phyloP scores from a whole-genome alignment of 2,888 invertebrate species.

The Anoncus sp. region DNA sequence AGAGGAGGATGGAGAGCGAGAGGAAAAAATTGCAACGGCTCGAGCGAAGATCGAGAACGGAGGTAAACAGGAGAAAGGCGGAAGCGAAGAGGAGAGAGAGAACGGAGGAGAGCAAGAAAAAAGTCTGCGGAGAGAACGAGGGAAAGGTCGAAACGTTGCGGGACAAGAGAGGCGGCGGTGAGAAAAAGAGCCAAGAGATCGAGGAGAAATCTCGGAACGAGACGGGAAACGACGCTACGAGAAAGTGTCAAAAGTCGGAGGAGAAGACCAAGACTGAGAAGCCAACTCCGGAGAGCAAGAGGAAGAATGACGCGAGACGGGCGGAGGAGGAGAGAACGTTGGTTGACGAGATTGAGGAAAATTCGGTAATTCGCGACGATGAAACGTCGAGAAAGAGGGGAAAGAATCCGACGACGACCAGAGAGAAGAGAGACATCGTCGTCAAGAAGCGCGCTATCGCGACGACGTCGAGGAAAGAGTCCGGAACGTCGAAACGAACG shows the following conservation, averaged over 20 bases:
- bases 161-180: constrained; percentile 74
- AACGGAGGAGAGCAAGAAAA: constrained; percentile 67
- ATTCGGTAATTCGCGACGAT: constrained; percentile 60
- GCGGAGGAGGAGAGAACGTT: constrained; percentile 64
- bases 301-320: constrained; percentile 56
- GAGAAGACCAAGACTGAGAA: constrained; percentile 73
- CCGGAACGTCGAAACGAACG: constrained; percentile 69
- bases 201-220: constrained; percentile 51
- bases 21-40: constrained; percentile 49
- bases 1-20: constrained; percentile 57
- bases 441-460: constrained; percentile 60
- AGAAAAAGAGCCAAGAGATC: constrained; percentile 69
- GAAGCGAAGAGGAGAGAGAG: constrained; percentile 59
- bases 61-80: constrained; percentile 63
- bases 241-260: constrained; percentile 73
- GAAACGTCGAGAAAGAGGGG: constrained; percentile 71
- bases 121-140: constrained; percentile 58
- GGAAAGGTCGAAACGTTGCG: constrained; percentile 72
- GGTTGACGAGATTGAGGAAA: constrained; percentile 60
- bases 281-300: constrained; percentile 69
- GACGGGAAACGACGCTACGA: constrained; percentile 68
- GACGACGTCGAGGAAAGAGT: constrained; percentile 70
- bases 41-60: constrained; percentile 72
- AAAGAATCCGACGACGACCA: constrained; percentile 73
- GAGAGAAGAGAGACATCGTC: constrained; percentile 76